Percentiles rank a stretch among this genome's conserved stretches.
Conservation (phyloP, 2,797 vertebrate genomes). For the Buceros bicornis region DNA sequence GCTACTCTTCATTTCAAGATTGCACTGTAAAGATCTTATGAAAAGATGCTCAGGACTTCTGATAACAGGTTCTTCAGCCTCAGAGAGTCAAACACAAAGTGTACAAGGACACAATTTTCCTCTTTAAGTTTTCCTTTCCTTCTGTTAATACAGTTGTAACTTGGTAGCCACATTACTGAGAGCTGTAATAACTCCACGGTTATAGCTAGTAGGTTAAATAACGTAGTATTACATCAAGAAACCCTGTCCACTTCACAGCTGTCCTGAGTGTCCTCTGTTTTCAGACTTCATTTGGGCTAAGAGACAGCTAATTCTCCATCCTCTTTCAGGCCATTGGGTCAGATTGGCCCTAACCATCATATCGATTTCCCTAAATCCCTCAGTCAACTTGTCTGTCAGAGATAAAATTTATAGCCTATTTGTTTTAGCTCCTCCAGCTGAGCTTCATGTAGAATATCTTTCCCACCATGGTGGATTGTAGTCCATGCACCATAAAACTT, state of each 20-base stretch:
- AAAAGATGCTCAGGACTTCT: not conserved
- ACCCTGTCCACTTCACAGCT: not conserved
- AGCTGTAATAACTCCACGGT: not conserved
- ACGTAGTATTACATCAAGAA: not conserved
- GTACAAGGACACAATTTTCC: not conserved
- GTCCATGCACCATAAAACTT: slow-evolving; percentile 23
- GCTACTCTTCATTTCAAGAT: not conserved
- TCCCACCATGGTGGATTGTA: not conserved
- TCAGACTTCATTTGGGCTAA: slow-evolving; percentile 9
- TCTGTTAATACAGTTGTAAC: not conserved
- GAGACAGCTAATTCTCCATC: slow-evolving; percentile 14
- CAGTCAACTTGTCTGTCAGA: not conserved
- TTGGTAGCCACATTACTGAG: not conserved
- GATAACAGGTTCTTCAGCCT: not conserved
- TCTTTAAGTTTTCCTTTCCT: not conserved
- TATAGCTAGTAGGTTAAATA: slow-evolving; percentile 6
- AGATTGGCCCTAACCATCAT: not conserved
- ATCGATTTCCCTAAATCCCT: slow-evolving; percentile 22
- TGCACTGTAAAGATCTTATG: not conserved
- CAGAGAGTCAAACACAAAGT: not conserved
- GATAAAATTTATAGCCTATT: slow-evolving; percentile 28
- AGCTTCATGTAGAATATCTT: not conserved
- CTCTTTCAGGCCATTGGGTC: not conserved
- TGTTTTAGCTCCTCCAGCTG: slow-evolving; percentile 22
- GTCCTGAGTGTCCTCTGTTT: slow-evolving; percentile 6